Evolutionary conservation across 2,797 vertebrate genomes (phyloP).

Genomic region (Schizopygopsis pylzovi): DNA sequence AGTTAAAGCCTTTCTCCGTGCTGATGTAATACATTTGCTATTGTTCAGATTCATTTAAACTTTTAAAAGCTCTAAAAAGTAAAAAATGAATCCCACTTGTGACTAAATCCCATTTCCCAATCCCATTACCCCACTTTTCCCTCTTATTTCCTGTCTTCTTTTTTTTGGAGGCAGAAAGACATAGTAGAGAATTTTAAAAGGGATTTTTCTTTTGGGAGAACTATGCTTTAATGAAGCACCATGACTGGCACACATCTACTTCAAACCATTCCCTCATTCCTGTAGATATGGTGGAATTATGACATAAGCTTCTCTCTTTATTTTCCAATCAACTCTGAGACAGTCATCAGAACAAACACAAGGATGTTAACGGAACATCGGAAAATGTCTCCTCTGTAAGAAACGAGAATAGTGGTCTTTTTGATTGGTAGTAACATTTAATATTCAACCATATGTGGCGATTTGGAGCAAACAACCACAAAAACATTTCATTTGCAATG

Average conservation of each 20-base stretch:
- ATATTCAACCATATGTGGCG: slow-evolving; percentile 16
- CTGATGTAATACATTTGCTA: not conserved
- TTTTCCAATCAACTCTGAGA: slow-evolving; percentile 6
- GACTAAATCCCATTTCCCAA: not conserved
- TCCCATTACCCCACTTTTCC: not conserved
- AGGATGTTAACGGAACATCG: slow-evolving; percentile 23
- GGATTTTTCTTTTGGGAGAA: not conserved
- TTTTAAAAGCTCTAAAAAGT: not conserved
- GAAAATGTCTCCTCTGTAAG: slow-evolving; percentile 18
- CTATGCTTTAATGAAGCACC: not conserved
- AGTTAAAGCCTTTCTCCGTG: not conserved
- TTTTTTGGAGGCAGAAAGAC: not conserved
- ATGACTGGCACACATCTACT: not conserved
- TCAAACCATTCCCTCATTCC: not conserved
- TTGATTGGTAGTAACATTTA: slow-evolving; percentile 4
- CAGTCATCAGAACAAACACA: slow-evolving; percentile 40
- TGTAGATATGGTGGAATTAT: not conserved
- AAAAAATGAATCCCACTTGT: not conserved
- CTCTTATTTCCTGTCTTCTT: not conserved
- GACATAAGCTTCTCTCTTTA: slow-evolving; percentile 5
- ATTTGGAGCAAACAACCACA: slow-evolving; percentile 31
- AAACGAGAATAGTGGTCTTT: slow-evolving; percentile 18
- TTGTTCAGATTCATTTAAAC: not conserved
- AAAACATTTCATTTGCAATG: slow-evolving; percentile 10
- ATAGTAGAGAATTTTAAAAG: not conserved